Evolutionary conservation across 64 coral and sea anemone species (phyloP).

Genomic region (Cladopsammia gracilis): DNA sequence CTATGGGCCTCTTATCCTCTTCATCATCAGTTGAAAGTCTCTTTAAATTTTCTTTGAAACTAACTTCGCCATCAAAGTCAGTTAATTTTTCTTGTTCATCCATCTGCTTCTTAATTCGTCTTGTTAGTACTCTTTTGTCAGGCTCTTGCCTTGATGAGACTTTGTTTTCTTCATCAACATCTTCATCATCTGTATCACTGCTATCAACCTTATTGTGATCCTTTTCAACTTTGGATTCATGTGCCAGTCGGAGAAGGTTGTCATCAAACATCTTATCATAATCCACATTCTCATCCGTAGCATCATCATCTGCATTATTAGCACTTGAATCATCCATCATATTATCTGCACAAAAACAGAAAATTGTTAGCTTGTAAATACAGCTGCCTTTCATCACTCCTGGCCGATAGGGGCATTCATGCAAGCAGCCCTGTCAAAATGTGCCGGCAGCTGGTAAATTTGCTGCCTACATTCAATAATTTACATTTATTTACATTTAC

Average conservation of each 20-base stretch:
- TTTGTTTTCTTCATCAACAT: not conserved
- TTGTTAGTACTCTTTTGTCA: not conserved
- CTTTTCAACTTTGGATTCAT: not conserved
- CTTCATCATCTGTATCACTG: not conserved
- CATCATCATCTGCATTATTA: conserved; percentile 4
- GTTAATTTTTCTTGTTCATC: not conserved
- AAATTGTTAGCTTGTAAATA: not conserved
- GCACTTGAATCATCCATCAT: not conserved
- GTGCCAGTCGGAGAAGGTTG: conserved; percentile 11
- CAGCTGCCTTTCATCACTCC: no score
- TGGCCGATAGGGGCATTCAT: no score
- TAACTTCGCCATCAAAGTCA: conserved; percentile 31
- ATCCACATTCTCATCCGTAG: conserved; percentile 5
- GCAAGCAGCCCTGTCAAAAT: no score
- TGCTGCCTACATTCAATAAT: no score
- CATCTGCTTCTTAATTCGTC: not conserved
- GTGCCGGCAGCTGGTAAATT: no score
- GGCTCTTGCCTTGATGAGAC: not conserved
- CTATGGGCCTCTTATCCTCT: conserved; percentile 12
- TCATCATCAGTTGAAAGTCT: not conserved
- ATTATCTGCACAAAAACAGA: not conserved
- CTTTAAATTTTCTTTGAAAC: conserved; percentile 2
- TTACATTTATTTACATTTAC: no score
- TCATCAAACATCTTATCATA: conserved; percentile 47
- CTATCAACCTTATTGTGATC: not conserved